Base-by-base conservation (phyloP, 2,113 vertebrate species). In the Prinia subflava region DNA sequence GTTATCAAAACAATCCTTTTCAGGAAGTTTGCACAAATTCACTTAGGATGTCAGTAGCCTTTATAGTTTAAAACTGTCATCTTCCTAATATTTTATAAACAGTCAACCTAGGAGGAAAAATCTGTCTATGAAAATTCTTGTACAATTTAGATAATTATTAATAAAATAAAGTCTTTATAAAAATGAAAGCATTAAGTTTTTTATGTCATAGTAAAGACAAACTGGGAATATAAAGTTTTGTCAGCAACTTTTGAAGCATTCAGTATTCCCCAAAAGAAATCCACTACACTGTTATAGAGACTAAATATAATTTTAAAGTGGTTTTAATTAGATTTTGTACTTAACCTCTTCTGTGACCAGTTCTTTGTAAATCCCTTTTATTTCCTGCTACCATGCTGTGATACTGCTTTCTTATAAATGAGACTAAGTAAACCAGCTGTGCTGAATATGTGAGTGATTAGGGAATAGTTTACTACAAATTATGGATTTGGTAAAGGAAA, bases 351-450 rank as follows among this genome's bases (percentile, higher is more conserved):
- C 73, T 89, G 49, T 52, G 56, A 81, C 89, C 86, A 92, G 17
- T 69, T 90, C 90, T 91, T 83, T 90, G 79, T 65, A 96, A 92
- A 86, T 95, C 68, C 64, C 65, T 84, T 90, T 75, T 94, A 91
- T 94, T 95, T 94, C 92, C 88, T 95, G 80, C 60, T 90, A 81
- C 60, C 89, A 94, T 60, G 86, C 89, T 95, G 76, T 83, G 86
- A 83, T 81, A 67, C 31, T 68, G 77, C 80, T 89, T 95, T 75
- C 73, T 74, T 92, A 80, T 42, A 69, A 86, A 92, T 53, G 52
- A 77, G 41, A 64, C 69, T 41, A 75, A 84, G 37, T 53, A 82
- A 91, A 68, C 53, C 73, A 92, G 83, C 92, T 94, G 92, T 71
- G 69, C 31, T 64, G 86, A 94, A 47, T 74, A 64, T 47, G 56